Percentiles rank a stretch among this genome's conserved stretches.
phyloP scores from a whole-genome alignment of 2,888 invertebrate genomes.

The Bombyx huttoni region DNA sequence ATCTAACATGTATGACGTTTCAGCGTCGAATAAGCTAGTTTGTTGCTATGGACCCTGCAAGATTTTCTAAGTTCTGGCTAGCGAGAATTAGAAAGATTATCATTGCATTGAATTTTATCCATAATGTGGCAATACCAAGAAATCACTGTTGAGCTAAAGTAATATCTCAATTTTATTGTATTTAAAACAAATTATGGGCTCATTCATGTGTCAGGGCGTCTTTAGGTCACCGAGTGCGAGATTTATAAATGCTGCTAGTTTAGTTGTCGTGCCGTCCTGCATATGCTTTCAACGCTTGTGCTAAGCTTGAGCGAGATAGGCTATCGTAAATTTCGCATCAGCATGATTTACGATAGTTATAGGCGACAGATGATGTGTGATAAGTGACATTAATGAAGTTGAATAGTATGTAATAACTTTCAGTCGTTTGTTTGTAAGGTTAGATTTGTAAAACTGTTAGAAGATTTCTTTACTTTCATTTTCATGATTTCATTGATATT shows the following conservation, averaged over 20 bases:
- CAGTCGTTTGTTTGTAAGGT: no score
- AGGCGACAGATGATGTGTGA: neutral
- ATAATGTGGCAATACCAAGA: neutral
- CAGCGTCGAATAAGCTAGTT: no score
- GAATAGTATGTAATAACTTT: neutral
- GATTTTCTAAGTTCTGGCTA: no score
- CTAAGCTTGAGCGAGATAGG: neutral
- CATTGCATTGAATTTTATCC: no score
- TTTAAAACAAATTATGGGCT: conserved; percentile 4
- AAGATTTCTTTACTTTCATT: no score
- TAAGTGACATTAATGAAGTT: neutral
- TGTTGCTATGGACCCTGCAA: no score
- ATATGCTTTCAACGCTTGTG: neutral
- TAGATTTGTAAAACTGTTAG: no score
- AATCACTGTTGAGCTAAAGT: neutral
- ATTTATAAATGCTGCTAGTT: neutral
- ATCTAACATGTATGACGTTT: no score
- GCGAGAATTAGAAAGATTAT: no score
- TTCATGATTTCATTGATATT: no score
- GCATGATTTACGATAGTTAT: neutral
- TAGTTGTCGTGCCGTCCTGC: neutral
- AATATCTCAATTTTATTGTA: conserved; percentile 6
- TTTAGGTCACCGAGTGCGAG: neutral
- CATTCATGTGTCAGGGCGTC: conserved; percentile 3
- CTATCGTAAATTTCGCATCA: neutral